Percentiles rank a stretch among this genome's conserved stretches.
These are phyloP conservation scores for Euclidia mi DNA, from an alignment of 2,888 invertebrate species.

Conservation along the genomic window DNA sequence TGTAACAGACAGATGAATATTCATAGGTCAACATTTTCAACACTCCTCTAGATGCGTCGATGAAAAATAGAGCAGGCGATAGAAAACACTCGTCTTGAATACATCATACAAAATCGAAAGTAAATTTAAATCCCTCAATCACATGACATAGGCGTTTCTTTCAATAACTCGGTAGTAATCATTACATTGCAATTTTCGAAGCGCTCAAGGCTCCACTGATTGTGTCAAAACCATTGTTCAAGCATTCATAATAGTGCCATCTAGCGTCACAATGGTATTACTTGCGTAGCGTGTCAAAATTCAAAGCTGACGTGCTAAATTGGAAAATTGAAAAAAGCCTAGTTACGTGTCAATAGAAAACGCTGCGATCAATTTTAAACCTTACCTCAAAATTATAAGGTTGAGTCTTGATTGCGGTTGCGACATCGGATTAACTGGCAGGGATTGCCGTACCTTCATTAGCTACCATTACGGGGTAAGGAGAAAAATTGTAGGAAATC, in stretches of 20 bases:
- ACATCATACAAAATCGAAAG: too few relatives aligned
- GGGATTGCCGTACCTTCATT: constrained; percentile 41
- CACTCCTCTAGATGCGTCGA: too few relatives aligned
- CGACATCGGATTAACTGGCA: constrained; percentile 15
- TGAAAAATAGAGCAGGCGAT: too few relatives aligned
- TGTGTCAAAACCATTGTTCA: constrained; percentile 12
- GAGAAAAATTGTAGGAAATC: constrained; percentile 43
- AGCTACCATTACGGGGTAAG: constrained; percentile 36
- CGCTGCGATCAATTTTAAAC: neutral
- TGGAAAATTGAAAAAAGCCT: constrained; percentile 27
- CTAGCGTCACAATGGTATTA: constrained; percentile 18
- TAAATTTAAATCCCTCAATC: too few relatives aligned
- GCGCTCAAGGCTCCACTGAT: neutral
- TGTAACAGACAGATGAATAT: too few relatives aligned
- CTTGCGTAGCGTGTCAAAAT: constrained; percentile 36
- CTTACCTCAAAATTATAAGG: neutral
- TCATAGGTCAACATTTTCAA: too few relatives aligned
- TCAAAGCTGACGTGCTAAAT: constrained; percentile 22
- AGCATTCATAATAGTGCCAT: constrained; percentile 22
- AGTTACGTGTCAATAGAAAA: constrained; percentile 9
- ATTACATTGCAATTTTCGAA: neutral
- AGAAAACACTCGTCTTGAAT: too few relatives aligned
- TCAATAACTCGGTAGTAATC: neutral
- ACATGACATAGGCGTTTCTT: too few relatives aligned
- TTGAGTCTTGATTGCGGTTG: constrained; percentile 5